Evolutionary conservation across 2,888 invertebrate genomes (phyloP), one percentile per base, ranked within the genome.

Genomic region (Philereme vetulata): DNA sequence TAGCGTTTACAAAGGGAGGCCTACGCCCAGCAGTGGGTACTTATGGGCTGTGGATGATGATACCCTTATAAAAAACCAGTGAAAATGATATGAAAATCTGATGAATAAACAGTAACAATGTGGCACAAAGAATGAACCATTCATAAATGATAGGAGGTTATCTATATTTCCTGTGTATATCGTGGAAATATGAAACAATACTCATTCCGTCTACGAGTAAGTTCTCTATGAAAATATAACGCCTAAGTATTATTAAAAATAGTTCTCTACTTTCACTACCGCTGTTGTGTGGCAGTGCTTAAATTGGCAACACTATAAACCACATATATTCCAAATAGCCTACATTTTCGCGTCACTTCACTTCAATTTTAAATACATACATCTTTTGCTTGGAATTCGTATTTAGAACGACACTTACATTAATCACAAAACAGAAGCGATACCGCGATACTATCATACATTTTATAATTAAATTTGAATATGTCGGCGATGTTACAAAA

Each of bases 281-380:
- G 52, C 46, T 53, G 48, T 44, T 42, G 45, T 51, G 60, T 63
- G 65, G 65, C 60, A 66, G 60, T 66, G 60, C 56, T 56, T 47
- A 53, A 56, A 50, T 66, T 66, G 65, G 65, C 65, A 63, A 63
- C 58, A 58, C 60, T 63, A 56, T 21, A 43, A 48, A 53, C 57
- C 53, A 57, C 57, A 44, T 55, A n/a, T 21, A 21, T 51, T 8
- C 33, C 10, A 43, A 60, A 38, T 56, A 51, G 51, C 51, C 51
- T 55, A 60, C 47, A 42, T 51, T 51, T 35, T 44, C 34, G 11
- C 44, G n/a, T n/a, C n/a, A n/a, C n/a, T n/a, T 6, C 11, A 43
- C 32, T 10, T 52, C 21, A 21, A 48, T 55, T 8, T 38, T 44
- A 21, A 21, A 38, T n/a, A 8, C 8, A 38, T 40, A 10, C n/a